These are phyloP conservation scores for Atta texana DNA, from an alignment of 1,140 invertebrate species.

Conservation along the genomic window DNA sequence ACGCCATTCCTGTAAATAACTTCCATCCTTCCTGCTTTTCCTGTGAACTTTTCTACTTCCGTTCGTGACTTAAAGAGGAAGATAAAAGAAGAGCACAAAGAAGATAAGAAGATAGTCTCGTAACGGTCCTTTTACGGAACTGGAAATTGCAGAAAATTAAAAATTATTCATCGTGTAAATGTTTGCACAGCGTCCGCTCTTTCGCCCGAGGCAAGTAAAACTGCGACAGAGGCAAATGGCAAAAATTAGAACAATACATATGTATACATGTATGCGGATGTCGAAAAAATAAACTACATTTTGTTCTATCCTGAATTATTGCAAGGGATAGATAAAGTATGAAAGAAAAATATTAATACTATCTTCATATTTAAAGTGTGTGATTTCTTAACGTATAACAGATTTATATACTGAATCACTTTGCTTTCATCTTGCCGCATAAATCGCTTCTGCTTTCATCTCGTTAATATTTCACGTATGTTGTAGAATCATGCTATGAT, in stretches of 20 bases:
- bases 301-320: neutral
- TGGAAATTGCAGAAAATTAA: constrained; percentile 53
- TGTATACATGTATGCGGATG: neutral
- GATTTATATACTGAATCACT: neutral
- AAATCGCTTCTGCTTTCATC: neutral
- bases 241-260: neutral
- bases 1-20: constrained; percentile 67
- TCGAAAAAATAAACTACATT: neutral
- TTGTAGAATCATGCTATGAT: neutral
- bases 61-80: constrained; percentile 12
- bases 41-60: constrained; percentile 30
- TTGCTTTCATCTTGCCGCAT: neutral
- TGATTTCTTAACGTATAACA: neutral
- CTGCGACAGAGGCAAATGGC: neutral
- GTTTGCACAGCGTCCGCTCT: neutral
- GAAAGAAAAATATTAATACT: constrained; percentile 9
- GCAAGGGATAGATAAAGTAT: neutral
- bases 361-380: neutral
- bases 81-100: constrained; percentile 21
- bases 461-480: neutral
- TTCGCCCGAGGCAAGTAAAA: neutral
- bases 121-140: constrained; percentile 47
- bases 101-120: neutral
- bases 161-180: constrained; percentile 64
- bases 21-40: constrained; percentile 24